Base-by-base conservation (phyloP, 2,797 vertebrate species). In the Pterois miles region DNA sequence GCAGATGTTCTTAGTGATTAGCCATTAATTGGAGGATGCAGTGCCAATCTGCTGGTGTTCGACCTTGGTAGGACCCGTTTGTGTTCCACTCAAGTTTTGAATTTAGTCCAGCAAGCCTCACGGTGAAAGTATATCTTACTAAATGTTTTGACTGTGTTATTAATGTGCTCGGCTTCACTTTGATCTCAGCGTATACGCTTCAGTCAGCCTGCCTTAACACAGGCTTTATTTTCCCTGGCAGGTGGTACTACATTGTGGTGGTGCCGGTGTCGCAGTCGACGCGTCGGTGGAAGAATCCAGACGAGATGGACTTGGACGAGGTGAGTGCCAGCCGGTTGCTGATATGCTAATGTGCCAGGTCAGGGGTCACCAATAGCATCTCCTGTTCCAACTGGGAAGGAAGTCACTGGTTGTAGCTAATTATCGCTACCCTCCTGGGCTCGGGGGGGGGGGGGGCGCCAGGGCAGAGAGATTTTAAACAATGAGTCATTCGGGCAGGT, bases 201-300 rank as follows among this genome's bases (percentile, higher is more conserved):
- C 48, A 65, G 54, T 58, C 40, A 2, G 65, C 53, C 63, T 75
- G 74, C 82, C 69, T 76, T 86, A 75, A 88, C 81, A 67, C 73
- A 22, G 57, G 75, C 81, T 82, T 81, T 82, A 31, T 86, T 80
- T 74, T 58, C 70, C 80, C 65, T 87, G 72, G 57, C 93, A 99
- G 98, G 92, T 99, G 97, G 96, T 99, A 98, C 94, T 99, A 98
- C 91, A 96, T 99, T 0, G 97, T 98, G 84, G 98, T 99, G 71
- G 96, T 99, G 77, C 97, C 97, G 27, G 90, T 96, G 0, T 96
- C 97, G 70, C 84, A 88, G 71, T 68, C 93, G 1, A 86, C 94
- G 0, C 95, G 81, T 10, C 94, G 80, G 20, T 96, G 96, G 97
- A 95, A 95, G 86, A 98, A 95, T 5, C 98, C 98, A 0, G 98